A percentile compares a stretch with the other conserved stretches of the same genome.
Conservation (phyloP, 1,140 invertebrate genomes). For the Pseudachorutes palmiensis region DNA sequence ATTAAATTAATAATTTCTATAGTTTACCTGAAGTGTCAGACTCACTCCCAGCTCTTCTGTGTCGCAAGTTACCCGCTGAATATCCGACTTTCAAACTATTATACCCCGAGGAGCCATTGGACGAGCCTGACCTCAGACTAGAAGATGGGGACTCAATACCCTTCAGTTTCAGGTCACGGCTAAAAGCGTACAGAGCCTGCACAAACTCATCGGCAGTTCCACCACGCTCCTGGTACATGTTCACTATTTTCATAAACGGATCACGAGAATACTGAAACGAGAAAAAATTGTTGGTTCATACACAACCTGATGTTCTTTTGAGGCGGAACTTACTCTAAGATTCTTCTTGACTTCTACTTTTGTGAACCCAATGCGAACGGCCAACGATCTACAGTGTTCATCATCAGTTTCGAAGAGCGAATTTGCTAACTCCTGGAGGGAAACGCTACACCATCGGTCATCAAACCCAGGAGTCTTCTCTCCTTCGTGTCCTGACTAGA, state of each 20-base stretch:
- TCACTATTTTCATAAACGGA: conserved; percentile 40
- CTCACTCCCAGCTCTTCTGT: neutral
- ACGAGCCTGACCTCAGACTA: conserved; percentile 2
- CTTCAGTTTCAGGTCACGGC: conserved; percentile 31
- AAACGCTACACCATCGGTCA: conserved; percentile 39
- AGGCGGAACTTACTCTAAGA: conserved; percentile 31
- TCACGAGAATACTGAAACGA: conserved; percentile 36
- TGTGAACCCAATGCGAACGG: conserved; percentile 40
- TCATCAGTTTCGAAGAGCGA: conserved; percentile 39
- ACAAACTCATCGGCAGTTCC: conserved; percentile 42
- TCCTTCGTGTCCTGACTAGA: conserved; percentile 37
- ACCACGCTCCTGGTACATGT: conserved; percentile 37
- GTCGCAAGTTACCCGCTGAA: too few relatives aligned
- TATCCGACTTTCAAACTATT: too few relatives aligned
- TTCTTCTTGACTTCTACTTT: conserved; percentile 39
- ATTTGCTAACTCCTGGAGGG: conserved; percentile 39
- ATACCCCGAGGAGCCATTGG: conserved; percentile 13
- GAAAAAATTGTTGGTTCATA: neutral
- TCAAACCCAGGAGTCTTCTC: conserved; percentile 29
- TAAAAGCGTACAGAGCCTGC: conserved; percentile 39
- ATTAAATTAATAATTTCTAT: neutral
- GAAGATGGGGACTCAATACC: neutral
- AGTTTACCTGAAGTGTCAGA: conserved; percentile 21
- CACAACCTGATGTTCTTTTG: too few relatives aligned
- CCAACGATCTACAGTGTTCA: conserved; percentile 41